A percentile compares a stretch with the other conserved stretches of the same genome.
phyloP scores from a whole-genome alignment of 2,113 vertebrate species.

The Danio rerio region DNA sequence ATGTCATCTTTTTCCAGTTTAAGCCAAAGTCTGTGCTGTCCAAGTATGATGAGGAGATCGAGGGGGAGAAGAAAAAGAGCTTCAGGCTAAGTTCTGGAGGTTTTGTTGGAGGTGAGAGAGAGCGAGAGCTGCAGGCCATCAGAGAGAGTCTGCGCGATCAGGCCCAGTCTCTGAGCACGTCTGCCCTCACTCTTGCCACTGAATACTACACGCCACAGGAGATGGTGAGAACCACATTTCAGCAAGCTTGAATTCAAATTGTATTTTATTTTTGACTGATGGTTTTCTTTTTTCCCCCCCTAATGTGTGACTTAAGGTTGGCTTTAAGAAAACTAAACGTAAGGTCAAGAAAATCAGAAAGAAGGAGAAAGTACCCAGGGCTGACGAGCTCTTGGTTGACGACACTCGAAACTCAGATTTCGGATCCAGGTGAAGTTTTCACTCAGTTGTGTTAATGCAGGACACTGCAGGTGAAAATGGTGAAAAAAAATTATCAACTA shows the following conservation, averaged over 20 bases:
- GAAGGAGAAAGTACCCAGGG: constrained; percentile 75
- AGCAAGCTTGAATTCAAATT: background rate
- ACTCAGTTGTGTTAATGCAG: background rate
- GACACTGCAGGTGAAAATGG: no score
- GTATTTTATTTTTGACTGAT: background rate
- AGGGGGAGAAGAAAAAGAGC: constrained; percentile 86
- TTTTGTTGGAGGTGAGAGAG: constrained; percentile 79
- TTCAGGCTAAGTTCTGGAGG: constrained; percentile 82
- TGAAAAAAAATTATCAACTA: no score
- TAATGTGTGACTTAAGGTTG: constrained; percentile 64
- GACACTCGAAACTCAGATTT: constrained; percentile 81
- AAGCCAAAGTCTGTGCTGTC: constrained; percentile 81
- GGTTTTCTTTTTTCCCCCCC: background rate
- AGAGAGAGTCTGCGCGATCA: constrained; percentile 79
- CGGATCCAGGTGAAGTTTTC: constrained; percentile 78
- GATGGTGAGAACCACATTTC: constrained; percentile 75
- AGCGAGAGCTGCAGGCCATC: constrained; percentile 84
- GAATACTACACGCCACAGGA: constrained; percentile 88
- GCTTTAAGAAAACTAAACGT: constrained; percentile 87
- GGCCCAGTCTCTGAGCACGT: constrained; percentile 83
- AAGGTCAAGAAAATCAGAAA: constrained; percentile 87
- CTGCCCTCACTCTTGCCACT: constrained; percentile 76
- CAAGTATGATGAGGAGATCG: constrained; percentile 91
- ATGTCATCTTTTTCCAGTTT: constrained; percentile 62
- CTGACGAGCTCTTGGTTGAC: constrained; percentile 69